phyloP scores from a whole-genome alignment of 37 sponge, comb jelly and placozoan species.

The Halichondria panicea region DNA sequence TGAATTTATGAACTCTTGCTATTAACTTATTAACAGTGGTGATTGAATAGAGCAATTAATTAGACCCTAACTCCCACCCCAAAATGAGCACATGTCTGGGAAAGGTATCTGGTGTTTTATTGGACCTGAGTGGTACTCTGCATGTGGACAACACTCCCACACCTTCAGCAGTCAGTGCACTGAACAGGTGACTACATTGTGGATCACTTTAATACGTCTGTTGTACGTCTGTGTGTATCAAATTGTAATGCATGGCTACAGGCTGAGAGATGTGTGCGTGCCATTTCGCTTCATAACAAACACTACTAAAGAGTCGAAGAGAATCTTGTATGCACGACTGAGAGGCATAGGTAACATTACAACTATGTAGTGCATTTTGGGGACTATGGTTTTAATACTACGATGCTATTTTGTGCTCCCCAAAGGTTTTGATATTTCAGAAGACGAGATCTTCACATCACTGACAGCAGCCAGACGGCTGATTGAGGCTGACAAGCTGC shows the following conservation, averaged over 20 bases:
- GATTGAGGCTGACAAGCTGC: conserved; percentile 26
- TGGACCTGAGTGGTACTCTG: conserved; percentile 80
- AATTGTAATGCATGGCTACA: neutral
- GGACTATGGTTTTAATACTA: neutral
- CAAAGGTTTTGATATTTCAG: conserved; percentile 30
- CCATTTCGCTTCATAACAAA: conserved; percentile 64
- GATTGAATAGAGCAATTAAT: neutral
- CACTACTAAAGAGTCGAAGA: conserved; percentile 61
- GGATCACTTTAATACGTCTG: neutral
- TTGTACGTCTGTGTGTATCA: neutral
- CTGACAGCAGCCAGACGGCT: conserved; percentile 51
- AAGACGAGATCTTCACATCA: conserved; percentile 61
- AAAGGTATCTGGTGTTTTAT: conserved; percentile 38
- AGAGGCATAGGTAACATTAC: conserved; percentile 17
- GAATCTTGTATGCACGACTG: conserved; percentile 41
- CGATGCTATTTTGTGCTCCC: neutral
- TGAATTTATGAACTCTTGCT: neutral
- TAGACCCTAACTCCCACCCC: neutral
- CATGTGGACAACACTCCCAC: conserved; percentile 57
- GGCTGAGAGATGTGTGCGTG: conserved; percentile 23
- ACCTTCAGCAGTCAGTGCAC: conserved; percentile 41
- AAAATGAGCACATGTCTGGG: neutral
- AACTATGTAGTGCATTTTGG: too few species aligned
- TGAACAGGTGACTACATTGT: conserved; percentile 37
- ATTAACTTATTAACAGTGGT: neutral